These are phyloP conservation scores for Myoxocephalus aenaeus DNA, from an alignment of 2,797 vertebrate species.

Conservation along the genomic window DNA sequence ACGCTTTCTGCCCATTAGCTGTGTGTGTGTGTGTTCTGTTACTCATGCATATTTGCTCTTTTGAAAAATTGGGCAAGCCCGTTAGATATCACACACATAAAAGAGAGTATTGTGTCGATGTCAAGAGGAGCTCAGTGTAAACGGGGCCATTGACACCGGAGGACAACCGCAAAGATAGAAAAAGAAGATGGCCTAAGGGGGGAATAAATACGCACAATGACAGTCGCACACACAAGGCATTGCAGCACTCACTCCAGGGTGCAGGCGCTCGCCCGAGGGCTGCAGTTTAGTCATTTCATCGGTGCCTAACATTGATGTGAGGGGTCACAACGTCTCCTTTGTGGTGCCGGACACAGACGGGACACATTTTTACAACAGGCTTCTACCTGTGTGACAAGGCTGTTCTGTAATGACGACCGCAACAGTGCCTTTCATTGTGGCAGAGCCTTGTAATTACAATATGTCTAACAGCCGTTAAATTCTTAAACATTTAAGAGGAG, in stretches of 20 bases:
- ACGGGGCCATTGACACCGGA: constrained; percentile 41
- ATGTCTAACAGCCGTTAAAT: constrained; percentile 12
- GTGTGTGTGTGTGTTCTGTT: constrained; percentile 9
- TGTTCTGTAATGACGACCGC: constrained; percentile 11
- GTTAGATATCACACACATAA: constrained; percentile 25
- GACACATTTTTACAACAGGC: constrained; percentile 18
- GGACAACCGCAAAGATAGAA: constrained; percentile 25
- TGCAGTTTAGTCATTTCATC: constrained; percentile 49
- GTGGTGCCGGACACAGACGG: constrained; percentile 3
- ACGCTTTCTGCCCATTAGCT: neutral
- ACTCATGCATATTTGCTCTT: constrained; percentile 12
- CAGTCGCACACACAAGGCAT: constrained; percentile 3
- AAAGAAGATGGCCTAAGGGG: constrained; percentile 36
- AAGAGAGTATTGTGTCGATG: constrained; percentile 38
- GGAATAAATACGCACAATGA: constrained; percentile 12
- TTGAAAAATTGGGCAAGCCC: constrained; percentile 2
- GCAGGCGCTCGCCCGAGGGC: constrained; percentile 40
- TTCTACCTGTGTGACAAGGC: constrained; percentile 6
- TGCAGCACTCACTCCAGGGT: constrained; percentile 11
- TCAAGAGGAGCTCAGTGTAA: constrained; percentile 41
- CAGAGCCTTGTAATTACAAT: constrained; percentile 10
- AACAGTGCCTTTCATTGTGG: neutral
- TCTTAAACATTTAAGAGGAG: neutral
- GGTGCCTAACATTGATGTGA: constrained; percentile 28
- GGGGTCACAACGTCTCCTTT: constrained; percentile 36